Evolutionary conservation across 2,113 vertebrate genomes (phyloP).

Genomic region (Pseudorasbora parva): DNA sequence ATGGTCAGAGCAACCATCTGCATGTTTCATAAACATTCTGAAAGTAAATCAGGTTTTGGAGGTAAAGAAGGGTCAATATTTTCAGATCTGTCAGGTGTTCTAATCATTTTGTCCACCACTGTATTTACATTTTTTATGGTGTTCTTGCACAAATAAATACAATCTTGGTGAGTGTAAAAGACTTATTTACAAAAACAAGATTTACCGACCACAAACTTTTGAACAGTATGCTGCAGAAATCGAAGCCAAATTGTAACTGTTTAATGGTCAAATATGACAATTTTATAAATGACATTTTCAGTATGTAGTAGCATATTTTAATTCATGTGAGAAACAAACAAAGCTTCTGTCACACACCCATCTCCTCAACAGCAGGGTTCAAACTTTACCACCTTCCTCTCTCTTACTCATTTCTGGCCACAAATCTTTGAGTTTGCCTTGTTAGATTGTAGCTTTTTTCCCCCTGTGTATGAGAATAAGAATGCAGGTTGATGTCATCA

Average conservation of each 20-base stretch:
- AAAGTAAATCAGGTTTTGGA: too few relatives aligned
- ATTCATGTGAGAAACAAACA: too few relatives aligned
- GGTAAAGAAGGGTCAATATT: too few relatives aligned
- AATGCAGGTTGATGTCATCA: not conserved
- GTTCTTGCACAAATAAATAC: not conserved
- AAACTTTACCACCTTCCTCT: not conserved
- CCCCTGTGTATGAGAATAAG: not conserved
- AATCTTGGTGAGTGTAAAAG: not conserved
- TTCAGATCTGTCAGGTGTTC: too few relatives aligned
- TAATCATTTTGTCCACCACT: too few relatives aligned
- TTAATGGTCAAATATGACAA: not conserved
- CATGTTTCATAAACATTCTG: too few relatives aligned
- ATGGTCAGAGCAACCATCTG: too few relatives aligned
- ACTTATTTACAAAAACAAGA: not conserved
- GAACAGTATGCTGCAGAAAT: not conserved
- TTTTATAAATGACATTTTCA: not conserved
- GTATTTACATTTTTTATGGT: not conserved
- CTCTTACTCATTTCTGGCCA: not conserved
- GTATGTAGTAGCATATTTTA: too few relatives aligned
- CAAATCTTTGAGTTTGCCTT: not conserved
- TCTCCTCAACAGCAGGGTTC: not conserved
- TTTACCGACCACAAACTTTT: not conserved
- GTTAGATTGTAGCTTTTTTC: not conserved
- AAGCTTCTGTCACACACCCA: not conserved
- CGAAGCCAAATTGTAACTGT: not conserved